Percentiles rank a stretch among this genome's conserved stretches.
Conservation (phyloP, 2,113 vertebrate genomes). For the Lophura nycthemera region DNA sequence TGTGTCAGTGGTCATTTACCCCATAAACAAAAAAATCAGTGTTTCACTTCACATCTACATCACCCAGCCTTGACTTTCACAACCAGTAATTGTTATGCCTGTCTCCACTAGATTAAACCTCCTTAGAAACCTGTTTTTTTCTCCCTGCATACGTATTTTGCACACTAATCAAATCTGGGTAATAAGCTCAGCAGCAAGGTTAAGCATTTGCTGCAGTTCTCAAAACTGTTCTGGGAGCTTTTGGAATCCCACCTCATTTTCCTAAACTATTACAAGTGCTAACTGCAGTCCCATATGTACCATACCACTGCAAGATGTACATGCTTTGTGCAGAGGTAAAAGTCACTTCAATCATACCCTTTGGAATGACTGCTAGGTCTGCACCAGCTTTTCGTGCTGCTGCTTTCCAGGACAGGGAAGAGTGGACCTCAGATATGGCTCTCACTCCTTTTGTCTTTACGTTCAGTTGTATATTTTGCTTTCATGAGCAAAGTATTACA, state of each 20-base stretch:
- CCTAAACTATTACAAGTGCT: background rate
- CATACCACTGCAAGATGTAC: background rate
- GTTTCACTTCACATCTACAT: background rate
- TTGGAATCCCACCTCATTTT: background rate
- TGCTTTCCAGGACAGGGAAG: background rate
- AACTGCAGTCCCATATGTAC: background rate
- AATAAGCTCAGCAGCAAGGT: constrained; percentile 24
- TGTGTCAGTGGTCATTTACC: background rate
- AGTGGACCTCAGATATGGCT: background rate
- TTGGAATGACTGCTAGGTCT: background rate
- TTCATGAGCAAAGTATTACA: background rate
- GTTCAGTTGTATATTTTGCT: background rate
- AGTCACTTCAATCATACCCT: background rate
- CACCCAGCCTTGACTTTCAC: background rate
- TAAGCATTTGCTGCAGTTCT: background rate
- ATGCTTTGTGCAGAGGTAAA: background rate
- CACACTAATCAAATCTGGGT: constrained; percentile 29
- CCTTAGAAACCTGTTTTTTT: constrained; percentile 46
- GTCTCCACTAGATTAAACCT: constrained; percentile 42
- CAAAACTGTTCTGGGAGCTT: background rate
- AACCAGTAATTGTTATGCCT: background rate
- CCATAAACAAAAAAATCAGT: background rate
- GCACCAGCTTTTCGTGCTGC: background rate
- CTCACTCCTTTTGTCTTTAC: background rate
- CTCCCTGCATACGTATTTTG: constrained; percentile 23